phyloP scores from a whole-genome alignment of 2,113 vertebrate species.

The Myanophis thanlyinensis region DNA sequence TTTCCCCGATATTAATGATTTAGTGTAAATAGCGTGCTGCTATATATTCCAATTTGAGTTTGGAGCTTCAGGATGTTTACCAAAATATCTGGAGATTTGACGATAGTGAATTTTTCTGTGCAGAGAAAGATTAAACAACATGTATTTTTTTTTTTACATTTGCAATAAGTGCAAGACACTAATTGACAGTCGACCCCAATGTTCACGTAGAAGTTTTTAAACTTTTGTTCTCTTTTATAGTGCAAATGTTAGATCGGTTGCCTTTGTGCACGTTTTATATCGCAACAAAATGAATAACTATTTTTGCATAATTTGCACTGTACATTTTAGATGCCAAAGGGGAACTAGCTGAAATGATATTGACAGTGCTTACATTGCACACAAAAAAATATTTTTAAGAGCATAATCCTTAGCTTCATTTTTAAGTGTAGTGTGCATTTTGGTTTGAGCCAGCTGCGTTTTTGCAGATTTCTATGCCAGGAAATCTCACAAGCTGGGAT shows the following conservation, averaged over 20 bases:
- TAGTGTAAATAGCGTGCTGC: background rate
- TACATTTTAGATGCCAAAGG: background rate
- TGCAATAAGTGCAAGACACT: background rate
- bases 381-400: background rate
- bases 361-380: background rate
- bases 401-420: background rate
- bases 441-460: background rate
- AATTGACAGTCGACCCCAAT: no score
- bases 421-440: background rate
- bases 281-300: background rate
- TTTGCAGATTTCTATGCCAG: background rate
- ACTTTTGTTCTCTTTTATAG: background rate
- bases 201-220: background rate
- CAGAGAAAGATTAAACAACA: background rate
- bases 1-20: background rate
- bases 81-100: background rate
- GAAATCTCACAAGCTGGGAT: background rate
- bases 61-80: background rate
- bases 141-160: background rate
- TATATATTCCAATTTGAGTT: background rate
- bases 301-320: background rate
- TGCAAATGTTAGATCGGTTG: background rate
- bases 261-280: background rate
- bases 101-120: background rate
- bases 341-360: background rate